phyloP scores from a whole-genome alignment of 2,888 invertebrate species.

The Tenthredo livida region DNA sequence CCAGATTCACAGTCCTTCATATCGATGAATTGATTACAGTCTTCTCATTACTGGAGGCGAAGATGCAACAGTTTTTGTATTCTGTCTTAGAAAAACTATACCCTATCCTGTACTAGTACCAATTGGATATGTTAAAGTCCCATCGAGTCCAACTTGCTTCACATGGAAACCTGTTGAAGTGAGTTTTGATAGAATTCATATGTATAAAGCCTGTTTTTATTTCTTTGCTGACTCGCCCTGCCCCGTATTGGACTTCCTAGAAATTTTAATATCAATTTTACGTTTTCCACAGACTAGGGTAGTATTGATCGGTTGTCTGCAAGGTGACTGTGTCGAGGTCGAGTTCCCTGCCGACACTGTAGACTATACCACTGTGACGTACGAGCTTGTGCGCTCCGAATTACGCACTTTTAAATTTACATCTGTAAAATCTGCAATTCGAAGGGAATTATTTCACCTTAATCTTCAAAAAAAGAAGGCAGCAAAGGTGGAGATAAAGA shows the following conservation, averaged over 20 bases:
- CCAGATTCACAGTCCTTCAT: constrained; percentile 50
- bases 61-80: constrained; percentile 86
- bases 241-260: not conserved
- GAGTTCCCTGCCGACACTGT: constrained; percentile 78
- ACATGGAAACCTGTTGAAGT: constrained; percentile 84
- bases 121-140: constrained; percentile 85
- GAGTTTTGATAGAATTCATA: constrained; percentile 57
- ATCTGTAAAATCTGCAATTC: constrained; percentile 82
- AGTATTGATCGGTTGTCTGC: constrained; percentile 80
- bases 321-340: constrained; percentile 81
- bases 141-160: constrained; percentile 83
- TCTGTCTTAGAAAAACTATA: constrained; percentile 76
- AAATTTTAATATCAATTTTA: constrained; percentile 32
- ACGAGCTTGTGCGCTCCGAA: constrained; percentile 73
- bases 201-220: not conserved
- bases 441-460: constrained; percentile 81
- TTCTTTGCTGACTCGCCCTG: not conserved
- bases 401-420: constrained; percentile 78
- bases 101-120: constrained; percentile 80
- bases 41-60: constrained; percentile 84
- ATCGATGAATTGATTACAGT: constrained; percentile 66
- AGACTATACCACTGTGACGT: constrained; percentile 78
- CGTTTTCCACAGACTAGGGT: constrained; percentile 73
- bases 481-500: constrained; percentile 79
- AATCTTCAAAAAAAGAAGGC: constrained; percentile 80